Conservation (phyloP, 2,113 vertebrate genomes). For the Falcunculus frontatus region DNA sequence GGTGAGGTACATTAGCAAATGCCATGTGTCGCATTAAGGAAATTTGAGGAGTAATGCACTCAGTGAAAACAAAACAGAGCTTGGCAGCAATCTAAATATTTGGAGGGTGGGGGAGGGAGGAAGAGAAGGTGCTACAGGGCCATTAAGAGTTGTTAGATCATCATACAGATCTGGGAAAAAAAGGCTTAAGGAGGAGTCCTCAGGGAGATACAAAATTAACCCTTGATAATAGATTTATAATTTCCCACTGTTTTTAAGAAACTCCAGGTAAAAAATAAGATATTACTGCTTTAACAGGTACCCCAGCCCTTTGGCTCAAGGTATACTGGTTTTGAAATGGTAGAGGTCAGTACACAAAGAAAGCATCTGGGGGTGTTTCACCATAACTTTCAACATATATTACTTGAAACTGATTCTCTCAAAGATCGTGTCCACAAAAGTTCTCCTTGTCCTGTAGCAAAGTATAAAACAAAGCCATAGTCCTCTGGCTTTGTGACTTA, state of each 20-base stretch:
- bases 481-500: neutral
- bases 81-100: neutral
- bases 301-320: neutral
- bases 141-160: neutral
- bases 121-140: neutral
- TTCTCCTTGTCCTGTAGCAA: neutral
- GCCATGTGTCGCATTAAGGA: neutral
- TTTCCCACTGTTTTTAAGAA: neutral
- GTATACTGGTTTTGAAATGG: neutral
- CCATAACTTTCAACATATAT: neutral
- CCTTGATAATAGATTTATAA: neutral
- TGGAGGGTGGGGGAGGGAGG: neutral
- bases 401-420: neutral
- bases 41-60: neutral
- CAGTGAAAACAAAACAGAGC: neutral
- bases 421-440: neutral
- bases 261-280: neutral
- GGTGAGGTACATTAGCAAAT: neutral
- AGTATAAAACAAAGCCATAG: neutral
- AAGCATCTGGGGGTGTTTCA: neutral
- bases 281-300: neutral
- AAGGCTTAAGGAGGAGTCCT: neutral
- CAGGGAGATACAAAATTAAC: neutral
- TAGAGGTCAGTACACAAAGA: neutral
- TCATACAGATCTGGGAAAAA: neutral